A percentile compares a stretch with the other conserved stretches of the same genome.
These are phyloP conservation scores for Chaunax sp. DNA, from an alignment of 2,797 vertebrate genomes.

Conservation along the genomic window DNA sequence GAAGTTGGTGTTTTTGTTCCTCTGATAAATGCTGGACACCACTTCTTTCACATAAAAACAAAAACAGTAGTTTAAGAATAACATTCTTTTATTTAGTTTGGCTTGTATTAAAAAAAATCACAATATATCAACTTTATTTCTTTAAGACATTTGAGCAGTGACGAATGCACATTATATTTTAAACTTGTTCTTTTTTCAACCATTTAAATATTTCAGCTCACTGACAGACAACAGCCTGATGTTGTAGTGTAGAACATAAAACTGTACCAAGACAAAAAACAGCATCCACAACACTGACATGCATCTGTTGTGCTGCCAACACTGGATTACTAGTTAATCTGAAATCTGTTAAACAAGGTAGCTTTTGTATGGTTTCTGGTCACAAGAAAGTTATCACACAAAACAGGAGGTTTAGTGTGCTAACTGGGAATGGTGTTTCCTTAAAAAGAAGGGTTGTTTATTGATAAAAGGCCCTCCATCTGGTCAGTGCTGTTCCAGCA, in stretches of 20 bases:
- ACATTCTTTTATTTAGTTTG: slow-evolving; percentile 34
- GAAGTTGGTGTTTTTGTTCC: background rate
- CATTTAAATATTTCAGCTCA: background rate
- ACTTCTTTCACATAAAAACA: background rate
- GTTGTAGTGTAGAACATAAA: background rate
- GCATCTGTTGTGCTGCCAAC: background rate
- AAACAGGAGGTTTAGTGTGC: slow-evolving; percentile 6
- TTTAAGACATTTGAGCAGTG: background rate
- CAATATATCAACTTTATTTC: background rate
- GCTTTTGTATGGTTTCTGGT: slow-evolving; percentile 8
- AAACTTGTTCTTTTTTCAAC: background rate
- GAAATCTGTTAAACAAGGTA: slow-evolving; percentile 2
- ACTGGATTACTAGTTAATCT: background rate
- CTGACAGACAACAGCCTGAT: background rate
- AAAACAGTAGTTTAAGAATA: background rate
- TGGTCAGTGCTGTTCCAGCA: background rate
- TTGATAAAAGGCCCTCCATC: background rate
- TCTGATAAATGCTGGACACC: background rate
- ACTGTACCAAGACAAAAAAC: background rate
- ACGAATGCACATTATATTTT: background rate
- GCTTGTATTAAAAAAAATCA: slow-evolving; percentile 17
- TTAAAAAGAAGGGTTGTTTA: slow-evolving; percentile 19
- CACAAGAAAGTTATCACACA: slow-evolving; percentile 10
- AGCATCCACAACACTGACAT: background rate
- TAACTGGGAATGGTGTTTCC: slow-evolving; percentile 34